Conservation (phyloP, 2,797 vertebrate species). For the Valencia hispanica region DNA sequence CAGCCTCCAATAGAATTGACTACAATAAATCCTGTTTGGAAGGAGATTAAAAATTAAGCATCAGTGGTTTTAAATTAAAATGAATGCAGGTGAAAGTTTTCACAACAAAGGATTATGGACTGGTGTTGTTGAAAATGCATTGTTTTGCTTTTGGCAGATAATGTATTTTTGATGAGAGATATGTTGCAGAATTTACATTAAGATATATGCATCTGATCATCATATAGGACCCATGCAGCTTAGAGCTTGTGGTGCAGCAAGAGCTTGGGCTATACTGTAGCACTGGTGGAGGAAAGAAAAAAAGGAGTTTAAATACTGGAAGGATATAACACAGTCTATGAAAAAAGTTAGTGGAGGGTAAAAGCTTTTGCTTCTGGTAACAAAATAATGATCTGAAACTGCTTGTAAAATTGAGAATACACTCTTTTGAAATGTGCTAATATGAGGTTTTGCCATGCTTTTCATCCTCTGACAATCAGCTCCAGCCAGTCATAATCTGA, state of each 20-base stretch:
- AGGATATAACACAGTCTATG: neutral
- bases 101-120: neutral
- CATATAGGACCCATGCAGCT: neutral
- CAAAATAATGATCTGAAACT: constrained; percentile 4
- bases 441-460: neutral
- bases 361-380: too few species aligned
- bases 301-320: neutral
- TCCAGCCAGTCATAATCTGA: neutral
- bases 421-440: neutral
- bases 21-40: neutral
- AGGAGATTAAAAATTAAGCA: neutral
- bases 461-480: neutral
- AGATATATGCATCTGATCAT: too few species aligned
- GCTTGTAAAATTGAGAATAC: neutral
- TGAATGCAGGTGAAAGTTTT: neutral
- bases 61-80: neutral
- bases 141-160: neutral
- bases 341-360: neutral
- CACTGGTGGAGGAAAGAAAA: neutral
- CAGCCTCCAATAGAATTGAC: neutral
- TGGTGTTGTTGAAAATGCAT: neutral
- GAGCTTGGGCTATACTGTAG: too few species aligned
- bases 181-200: neutral
- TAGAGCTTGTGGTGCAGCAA: neutral
- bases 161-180: neutral